Evolutionary conservation across 2,797 vertebrate genomes (phyloP), one percentile per base, ranked within the genome.

Genomic region (Hemibagrus guttatus): DNA sequence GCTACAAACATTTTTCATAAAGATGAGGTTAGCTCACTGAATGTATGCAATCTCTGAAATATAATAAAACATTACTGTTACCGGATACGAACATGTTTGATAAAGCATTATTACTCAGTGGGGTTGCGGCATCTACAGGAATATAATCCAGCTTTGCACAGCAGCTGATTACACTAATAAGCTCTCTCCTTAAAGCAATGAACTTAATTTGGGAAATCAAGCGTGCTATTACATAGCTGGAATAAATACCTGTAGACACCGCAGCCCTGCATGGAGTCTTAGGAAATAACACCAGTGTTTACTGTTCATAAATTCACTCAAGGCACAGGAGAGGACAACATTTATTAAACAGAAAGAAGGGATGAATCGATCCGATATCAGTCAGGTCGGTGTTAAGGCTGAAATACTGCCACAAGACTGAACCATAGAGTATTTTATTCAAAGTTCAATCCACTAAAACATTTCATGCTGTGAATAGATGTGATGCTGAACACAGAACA

Each of bases 81-180:
- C 8, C 16, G 11, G 2, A 59, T 23, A 58, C 59, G 56, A 74
- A 23, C 31, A 16, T 76, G 21, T 46, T 46, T 68, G 42, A 66
- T 31, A 58, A 63, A 46, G 42, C 72, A 28, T 72, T 82, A 49
- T 39, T 35, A 76, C 28, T 64, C 69, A 75, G 61, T 52, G 23
- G n/a, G 78, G 17, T 61, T 81, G 49, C 7, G 72, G 59, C 76
- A 80, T 63, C 21, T 52, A 42, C 64, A 74, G 85, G 11, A n/a
- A 83, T 83, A 66, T 46, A 35, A 83, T 78, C 59, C 80, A 76
- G 31, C 28, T 63, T 31, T 58, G 31, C 61, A 83, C 46, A 52
- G 23, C 80, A 74, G 6, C 46, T 76, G 46, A 75, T 86, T 83
- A 78, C 61, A 83, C 35, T 83, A 83, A 68, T 56, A 64, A 87